Evolutionary conservation across 2,888 invertebrate genomes (phyloP).

Genomic region (Deroplatys truncata): DNA sequence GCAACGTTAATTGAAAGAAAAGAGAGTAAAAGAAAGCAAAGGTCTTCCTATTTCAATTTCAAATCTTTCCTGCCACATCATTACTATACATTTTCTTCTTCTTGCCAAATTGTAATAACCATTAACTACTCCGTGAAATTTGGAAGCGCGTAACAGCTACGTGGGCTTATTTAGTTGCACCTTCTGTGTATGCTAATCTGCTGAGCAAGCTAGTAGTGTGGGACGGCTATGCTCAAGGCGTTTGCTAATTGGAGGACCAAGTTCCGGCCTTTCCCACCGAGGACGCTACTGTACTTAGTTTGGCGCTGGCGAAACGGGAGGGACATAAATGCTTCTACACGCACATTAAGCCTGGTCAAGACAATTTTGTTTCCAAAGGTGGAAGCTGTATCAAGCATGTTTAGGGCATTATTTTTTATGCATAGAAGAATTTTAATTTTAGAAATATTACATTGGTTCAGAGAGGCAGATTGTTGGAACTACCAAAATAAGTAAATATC

Average conservation of each 20-base stretch:
- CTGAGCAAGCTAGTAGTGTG: background rate
- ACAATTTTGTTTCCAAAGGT: background rate
- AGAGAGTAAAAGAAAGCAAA: background rate
- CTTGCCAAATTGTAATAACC: background rate
- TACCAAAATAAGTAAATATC: no score
- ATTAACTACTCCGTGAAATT: background rate
- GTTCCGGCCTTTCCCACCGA: slow-evolving; percentile 17
- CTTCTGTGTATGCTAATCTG: background rate
- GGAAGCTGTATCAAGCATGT: no score
- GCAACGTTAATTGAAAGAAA: background rate
- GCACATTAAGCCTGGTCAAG: background rate
- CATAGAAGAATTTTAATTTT: no score
- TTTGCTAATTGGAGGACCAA: slow-evolving; percentile 15
- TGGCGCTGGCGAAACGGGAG: background rate
- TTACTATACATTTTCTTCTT: background rate
- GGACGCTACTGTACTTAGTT: background rate
- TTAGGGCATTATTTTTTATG: no score
- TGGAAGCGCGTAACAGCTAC: background rate
- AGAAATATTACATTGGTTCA: no score
- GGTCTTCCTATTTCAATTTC: background rate
- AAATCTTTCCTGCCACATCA: background rate
- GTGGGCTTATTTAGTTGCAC: background rate
- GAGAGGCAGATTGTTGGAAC: no score
- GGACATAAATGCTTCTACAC: background rate
- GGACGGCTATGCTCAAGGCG: slow-evolving; percentile 11